Evolutionary conservation across 2,888 invertebrate genomes (phyloP).

Genomic region (Mesoligia furuncula): DNA sequence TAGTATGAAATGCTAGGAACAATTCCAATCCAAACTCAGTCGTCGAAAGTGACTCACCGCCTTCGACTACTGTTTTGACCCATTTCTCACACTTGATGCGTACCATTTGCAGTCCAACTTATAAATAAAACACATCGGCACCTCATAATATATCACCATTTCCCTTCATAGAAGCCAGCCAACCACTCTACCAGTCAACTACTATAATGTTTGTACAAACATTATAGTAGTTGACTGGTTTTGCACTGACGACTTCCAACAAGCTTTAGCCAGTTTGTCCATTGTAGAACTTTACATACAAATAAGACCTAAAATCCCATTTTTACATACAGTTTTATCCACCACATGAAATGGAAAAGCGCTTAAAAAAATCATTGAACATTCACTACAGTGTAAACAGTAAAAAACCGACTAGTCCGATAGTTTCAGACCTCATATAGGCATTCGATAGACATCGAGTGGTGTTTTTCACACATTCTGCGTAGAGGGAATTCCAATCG

Average conservation of each 20-base stretch:
- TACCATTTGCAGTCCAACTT: slow-evolving; percentile 55
- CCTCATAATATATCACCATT: slow-evolving; percentile 36
- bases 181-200: too few relatives aligned
- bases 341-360: slow-evolving; percentile 19
- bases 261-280: neutral
- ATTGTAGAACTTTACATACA: neutral
- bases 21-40: slow-evolving; percentile 40
- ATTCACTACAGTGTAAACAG: slow-evolving; percentile 39
- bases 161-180: slow-evolving; percentile 14
- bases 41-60: slow-evolving; percentile 52
- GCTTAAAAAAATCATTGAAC: slow-evolving; percentile 44
- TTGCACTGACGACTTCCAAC: slow-evolving; percentile 2
- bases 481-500: slow-evolving; percentile 58
- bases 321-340: slow-evolving; percentile 20
- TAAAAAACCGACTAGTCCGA: slow-evolving; percentile 31
- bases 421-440: slow-evolving; percentile 48
- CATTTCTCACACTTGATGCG: slow-evolving; percentile 60
- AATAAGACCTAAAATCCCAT: slow-evolving; percentile 9
- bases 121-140: slow-evolving; percentile 57
- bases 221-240: neutral
- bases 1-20: slow-evolving; percentile 43
- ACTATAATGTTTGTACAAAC: too few relatives aligned
- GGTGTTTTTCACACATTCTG: slow-evolving; percentile 52
- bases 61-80: slow-evolving; percentile 52
- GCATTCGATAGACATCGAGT: slow-evolving; percentile 46